phyloP scores from a whole-genome alignment of 2,113 vertebrate genomes.

The Eonycteris spelaea region DNA sequence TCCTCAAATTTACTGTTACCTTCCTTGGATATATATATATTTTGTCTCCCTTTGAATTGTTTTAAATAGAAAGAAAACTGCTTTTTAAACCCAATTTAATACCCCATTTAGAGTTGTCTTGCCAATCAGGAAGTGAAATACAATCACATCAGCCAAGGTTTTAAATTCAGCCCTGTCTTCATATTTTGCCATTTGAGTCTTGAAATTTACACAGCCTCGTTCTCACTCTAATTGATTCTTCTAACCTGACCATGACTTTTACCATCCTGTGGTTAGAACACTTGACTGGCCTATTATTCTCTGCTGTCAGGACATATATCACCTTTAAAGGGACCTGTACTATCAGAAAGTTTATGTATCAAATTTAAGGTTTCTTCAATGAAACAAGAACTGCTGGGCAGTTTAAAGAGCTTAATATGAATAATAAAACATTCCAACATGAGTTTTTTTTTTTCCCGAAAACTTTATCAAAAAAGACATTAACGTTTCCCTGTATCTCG shows the following conservation, averaged over 20 bases:
- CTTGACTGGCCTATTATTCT: constrained; percentile 64
- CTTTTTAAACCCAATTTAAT: constrained; percentile 68
- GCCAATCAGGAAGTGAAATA: constrained; percentile 81
- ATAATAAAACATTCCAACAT: constrained; percentile 52
- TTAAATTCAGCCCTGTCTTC: constrained; percentile 78
- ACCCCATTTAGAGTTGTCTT: constrained; percentile 74
- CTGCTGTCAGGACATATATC: constrained; percentile 61
- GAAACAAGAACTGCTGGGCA: constrained; percentile 55
- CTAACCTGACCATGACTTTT: constrained; percentile 79
- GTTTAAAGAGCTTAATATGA: constrained; percentile 43
- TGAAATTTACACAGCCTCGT: constrained; percentile 81
- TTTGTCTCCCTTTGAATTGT: constrained; percentile 34
- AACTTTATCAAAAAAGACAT: constrained; percentile 52
- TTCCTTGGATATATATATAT: neutral
- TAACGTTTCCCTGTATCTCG: neutral
- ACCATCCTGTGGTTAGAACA: constrained; percentile 59
- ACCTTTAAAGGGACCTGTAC: constrained; percentile 61
- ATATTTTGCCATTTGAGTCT: constrained; percentile 76
- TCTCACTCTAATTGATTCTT: constrained; percentile 83
- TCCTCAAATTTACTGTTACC: constrained; percentile 31
- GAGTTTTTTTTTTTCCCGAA: neutral
- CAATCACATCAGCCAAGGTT: constrained; percentile 63
- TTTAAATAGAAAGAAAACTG: constrained; percentile 69
- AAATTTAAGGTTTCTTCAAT: constrained; percentile 72
- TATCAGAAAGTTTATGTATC: constrained; percentile 70